Evolutionary conservation across 2,888 invertebrate species (phyloP).

Genomic region (Nymphalis urticae): DNA sequence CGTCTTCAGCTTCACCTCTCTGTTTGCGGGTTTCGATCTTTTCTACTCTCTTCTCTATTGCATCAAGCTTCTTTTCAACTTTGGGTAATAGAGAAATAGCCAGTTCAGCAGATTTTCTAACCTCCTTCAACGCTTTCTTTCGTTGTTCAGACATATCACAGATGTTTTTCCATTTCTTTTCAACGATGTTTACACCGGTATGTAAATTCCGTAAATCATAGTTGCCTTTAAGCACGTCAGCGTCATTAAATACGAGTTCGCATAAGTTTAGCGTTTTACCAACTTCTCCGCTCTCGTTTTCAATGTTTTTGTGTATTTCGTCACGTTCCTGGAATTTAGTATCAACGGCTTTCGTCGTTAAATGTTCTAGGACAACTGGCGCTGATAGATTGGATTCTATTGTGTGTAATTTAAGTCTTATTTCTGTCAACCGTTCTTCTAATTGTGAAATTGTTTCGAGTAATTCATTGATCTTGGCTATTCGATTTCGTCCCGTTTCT

Average conservation of each 20-base stretch:
- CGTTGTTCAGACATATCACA: conserved; percentile 87
- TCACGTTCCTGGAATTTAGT: conserved; percentile 87
- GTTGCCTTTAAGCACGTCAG: conserved; percentile 86
- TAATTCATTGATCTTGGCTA: conserved; percentile 87
- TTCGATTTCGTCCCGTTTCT: conserved; percentile 84
- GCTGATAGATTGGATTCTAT: conserved; percentile 86
- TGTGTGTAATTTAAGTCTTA: conserved; percentile 86
- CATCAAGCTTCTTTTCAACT: conserved; percentile 83
- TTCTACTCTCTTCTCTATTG: conserved; percentile 82
- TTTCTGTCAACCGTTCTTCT: conserved; percentile 86
- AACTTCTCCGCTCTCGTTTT: conserved; percentile 88
- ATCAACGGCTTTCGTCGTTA: conserved; percentile 85
- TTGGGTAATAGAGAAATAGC: conserved; percentile 83
- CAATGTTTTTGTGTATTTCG: conserved; percentile 87
- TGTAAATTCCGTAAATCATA: conserved; percentile 86
- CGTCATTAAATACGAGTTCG: conserved; percentile 88
- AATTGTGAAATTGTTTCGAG: conserved; percentile 86
- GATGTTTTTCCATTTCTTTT: conserved; percentile 89
- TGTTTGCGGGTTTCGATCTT: conserved; percentile 73
- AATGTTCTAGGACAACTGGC: conserved; percentile 85
- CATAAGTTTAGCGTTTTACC: conserved; percentile 90
- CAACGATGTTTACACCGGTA: conserved; percentile 85
- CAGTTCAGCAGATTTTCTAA: conserved; percentile 84
- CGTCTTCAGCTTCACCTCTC: conserved; percentile 69
- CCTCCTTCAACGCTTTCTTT: conserved; percentile 65